Base-by-base conservation (phyloP, 1,140 invertebrate genomes). In the Drosophila pseudoobscura region DNA sequence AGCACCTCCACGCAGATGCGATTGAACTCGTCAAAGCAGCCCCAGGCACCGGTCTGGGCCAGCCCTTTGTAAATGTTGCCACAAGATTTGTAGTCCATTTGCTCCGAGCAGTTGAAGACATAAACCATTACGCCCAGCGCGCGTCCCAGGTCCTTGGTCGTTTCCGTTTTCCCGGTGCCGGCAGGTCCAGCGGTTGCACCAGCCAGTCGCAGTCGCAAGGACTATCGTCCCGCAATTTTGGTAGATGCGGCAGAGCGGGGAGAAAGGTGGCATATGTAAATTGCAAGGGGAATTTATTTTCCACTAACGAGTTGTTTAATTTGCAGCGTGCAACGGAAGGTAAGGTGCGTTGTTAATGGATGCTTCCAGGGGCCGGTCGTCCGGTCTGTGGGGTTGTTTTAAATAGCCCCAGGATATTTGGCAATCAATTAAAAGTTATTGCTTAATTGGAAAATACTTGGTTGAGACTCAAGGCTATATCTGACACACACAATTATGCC, bases 11-110 rank as follows among this genome's bases (percentile, higher is more conserved):
- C 92, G 84, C 98, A 97, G 73, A 99, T 98, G 65, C 97, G 93
- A 92, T 98, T 98, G 92, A 98, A 98, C 92, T 99, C 97, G 90
- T 98, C 97, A 92, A 99, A 99, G 91, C 97, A 99, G 46, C 97
- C 97, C 97, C 97, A 98, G 8, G 96, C 94, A 2, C 97, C 97
- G 62, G 97, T 96, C 80, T 97, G 96, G 13, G 97, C 96, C 49
- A 98, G 92, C 26, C 97, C 97, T 92, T 95, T 98, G 92, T 95
- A 98, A 92, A 98, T 98, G 89, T 97, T 94, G 17, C 97, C 97
- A 31, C 98, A 93, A 57, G 97, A 97, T 93, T 97, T 94, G 90
- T 97, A 98, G 92, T 99, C 97, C 97, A 99, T 98, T 92, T 99
- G 97, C 93, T 99, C 97, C 0, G 97, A 98, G 85, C 97, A 99